Conservation (phyloP, 2,797 vertebrate species). For the Perodicticus potto region DNA sequence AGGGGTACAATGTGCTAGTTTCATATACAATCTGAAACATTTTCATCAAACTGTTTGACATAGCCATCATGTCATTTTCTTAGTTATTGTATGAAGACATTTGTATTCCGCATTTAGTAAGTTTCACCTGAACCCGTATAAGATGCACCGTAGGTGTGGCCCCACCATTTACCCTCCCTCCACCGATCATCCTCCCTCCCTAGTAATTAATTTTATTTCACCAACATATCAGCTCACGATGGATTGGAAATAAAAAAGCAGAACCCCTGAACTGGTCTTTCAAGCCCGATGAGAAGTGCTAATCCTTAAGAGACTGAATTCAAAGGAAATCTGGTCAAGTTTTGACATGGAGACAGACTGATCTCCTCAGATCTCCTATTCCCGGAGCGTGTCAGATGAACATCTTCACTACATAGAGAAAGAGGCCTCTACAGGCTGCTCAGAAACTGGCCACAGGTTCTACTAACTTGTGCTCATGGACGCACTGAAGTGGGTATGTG, state of each 20-base stretch:
- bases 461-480: neutral
- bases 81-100: too few species aligned
- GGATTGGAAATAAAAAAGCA: neutral
- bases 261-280: neutral
- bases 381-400: neutral
- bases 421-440: neutral
- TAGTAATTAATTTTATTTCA: neutral
- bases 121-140: too few species aligned
- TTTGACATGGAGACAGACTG: neutral
- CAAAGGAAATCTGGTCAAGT: neutral
- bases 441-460: too few species aligned
- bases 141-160: too few species aligned
- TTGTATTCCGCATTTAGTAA: too few species aligned
- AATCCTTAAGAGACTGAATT: neutral
- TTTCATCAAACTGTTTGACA: too few species aligned
- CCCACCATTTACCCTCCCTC: too few species aligned
- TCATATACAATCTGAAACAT: too few species aligned
- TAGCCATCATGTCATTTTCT: too few species aligned
- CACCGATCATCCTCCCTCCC: too few species aligned
- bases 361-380: neutral
- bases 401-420: neutral
- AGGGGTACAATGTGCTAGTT: too few species aligned
- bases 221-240: neutral
- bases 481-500: accelerated
- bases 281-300: neutral